Conservation (phyloP, 2,113 vertebrate species). For the Pterophyllum scalare region DNA sequence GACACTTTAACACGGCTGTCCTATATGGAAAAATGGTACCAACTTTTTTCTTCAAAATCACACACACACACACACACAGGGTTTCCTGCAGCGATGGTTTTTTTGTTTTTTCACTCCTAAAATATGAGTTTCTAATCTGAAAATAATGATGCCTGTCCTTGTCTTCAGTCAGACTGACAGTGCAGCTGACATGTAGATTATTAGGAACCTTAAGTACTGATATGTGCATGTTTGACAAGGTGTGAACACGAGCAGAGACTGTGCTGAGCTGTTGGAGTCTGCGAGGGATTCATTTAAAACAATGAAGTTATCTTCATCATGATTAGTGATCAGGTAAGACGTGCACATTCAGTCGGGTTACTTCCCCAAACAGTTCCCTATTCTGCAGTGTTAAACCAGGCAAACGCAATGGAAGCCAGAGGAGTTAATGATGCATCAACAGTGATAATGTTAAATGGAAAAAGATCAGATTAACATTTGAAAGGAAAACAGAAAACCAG, state of each 20-base stretch:
- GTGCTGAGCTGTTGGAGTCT: background rate
- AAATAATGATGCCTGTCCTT: background rate
- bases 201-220: background rate
- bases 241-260: background rate
- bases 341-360: background rate
- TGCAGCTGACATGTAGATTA: background rate
- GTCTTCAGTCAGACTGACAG: background rate
- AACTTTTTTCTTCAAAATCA: too few species aligned
- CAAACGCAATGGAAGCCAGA: too few species aligned
- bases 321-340: background rate
- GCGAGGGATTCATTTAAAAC: too few species aligned
- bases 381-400: background rate
- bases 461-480: too few species aligned
- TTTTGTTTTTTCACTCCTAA: too few species aligned
- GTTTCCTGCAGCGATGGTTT: too few species aligned
- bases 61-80: background rate
- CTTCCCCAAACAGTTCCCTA: background rate
- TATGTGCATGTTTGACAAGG: background rate
- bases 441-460: too few species aligned
- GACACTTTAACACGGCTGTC: background rate
- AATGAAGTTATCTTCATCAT: too few species aligned
- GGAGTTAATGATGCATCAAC: too few species aligned
- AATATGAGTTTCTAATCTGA: background rate
- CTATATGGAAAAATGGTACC: background rate
- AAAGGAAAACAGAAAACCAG: accelerated